Evolutionary conservation across 2,888 invertebrate species (phyloP).

Genomic region (Dione juno): DNA sequence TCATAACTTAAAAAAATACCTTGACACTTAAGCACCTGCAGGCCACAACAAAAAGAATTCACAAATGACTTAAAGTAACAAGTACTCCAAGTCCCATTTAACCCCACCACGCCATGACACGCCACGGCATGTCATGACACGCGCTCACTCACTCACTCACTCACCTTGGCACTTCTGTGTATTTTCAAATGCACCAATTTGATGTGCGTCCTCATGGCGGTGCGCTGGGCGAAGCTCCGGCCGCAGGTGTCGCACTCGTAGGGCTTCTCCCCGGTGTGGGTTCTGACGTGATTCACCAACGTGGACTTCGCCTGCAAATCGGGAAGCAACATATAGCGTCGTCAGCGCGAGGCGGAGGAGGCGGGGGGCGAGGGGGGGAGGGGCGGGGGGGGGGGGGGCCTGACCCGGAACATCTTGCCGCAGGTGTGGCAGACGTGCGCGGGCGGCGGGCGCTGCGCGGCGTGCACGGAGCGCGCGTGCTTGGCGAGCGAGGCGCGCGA

Average conservation of each 20-base stretch:
- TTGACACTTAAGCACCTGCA: too few relatives aligned
- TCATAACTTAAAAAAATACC: too few relatives aligned
- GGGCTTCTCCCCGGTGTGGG: constrained; percentile 75
- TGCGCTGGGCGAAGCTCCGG: constrained; percentile 65
- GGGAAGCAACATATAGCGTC: background rate
- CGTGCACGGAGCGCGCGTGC: constrained; percentile 64
- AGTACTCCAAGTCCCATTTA: too few relatives aligned
- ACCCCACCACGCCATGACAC: too few relatives aligned
- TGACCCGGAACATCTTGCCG: constrained; percentile 69
- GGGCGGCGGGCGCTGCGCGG: constrained; percentile 54
- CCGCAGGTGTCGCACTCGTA: constrained; percentile 68
- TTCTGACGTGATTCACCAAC: constrained; percentile 67
- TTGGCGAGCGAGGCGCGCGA: constrained; percentile 60
- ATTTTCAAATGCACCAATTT: constrained; percentile 70
- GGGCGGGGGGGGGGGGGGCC: too few relatives aligned
- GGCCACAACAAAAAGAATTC: too few relatives aligned
- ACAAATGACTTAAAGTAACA: too few relatives aligned
- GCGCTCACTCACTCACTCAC: too few relatives aligned
- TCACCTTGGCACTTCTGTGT: constrained; percentile 55
- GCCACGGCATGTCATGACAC: background rate
- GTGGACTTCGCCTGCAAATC: constrained; percentile 65
- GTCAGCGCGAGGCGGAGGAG: too few relatives aligned
- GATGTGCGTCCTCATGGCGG: constrained; percentile 71
- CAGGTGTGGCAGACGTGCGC: constrained; percentile 70
- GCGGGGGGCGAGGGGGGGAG: too few relatives aligned